These are phyloP conservation scores for Orussus abietinus DNA, from an alignment of 1,140 invertebrate species.

Conservation along the genomic window DNA sequence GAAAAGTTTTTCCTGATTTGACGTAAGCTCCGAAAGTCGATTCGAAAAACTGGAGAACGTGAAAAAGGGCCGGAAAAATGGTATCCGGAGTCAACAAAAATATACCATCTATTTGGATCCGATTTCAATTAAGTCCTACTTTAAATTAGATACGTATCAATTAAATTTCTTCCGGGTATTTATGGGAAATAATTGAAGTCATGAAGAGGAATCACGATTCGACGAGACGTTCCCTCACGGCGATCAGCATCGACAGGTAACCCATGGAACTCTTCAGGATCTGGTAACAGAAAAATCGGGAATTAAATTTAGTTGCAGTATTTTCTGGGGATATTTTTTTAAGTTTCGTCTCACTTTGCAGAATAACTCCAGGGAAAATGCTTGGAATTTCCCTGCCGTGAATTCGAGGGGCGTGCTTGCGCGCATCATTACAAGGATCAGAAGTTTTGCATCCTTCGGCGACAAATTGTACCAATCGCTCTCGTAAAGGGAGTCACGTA, in stretches of 20 bases:
- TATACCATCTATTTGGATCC: no score
- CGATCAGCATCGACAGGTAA: conserved; percentile 27
- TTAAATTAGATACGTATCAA: no score
- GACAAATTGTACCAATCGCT: conserved; percentile 33
- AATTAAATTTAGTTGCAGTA: no score
- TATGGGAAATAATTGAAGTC: no score
- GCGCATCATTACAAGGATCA: conserved; percentile 31
- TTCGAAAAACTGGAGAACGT: no score
- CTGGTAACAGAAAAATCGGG: conserved; percentile 16
- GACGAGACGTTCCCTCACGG: conserved; percentile 14
- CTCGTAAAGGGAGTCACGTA: conserved; percentile 28
- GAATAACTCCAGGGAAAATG: conserved; percentile 25
- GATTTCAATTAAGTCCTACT: no score
- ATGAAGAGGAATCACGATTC: neutral
- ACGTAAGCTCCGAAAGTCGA: no score
- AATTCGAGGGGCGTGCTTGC: conserved; percentile 27
- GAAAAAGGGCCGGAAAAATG: no score
- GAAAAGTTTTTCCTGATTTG: no score
- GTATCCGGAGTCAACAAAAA: no score
- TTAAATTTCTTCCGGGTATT: no score
- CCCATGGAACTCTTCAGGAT: conserved; percentile 26
- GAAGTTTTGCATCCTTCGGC: conserved; percentile 14
- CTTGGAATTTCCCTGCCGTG: conserved; percentile 33
- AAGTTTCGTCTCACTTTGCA: conserved; percentile 21
- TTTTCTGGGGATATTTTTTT: no score